Conservation (phyloP, 2,888 invertebrate genomes). For the Leptopterna dolabrata region DNA sequence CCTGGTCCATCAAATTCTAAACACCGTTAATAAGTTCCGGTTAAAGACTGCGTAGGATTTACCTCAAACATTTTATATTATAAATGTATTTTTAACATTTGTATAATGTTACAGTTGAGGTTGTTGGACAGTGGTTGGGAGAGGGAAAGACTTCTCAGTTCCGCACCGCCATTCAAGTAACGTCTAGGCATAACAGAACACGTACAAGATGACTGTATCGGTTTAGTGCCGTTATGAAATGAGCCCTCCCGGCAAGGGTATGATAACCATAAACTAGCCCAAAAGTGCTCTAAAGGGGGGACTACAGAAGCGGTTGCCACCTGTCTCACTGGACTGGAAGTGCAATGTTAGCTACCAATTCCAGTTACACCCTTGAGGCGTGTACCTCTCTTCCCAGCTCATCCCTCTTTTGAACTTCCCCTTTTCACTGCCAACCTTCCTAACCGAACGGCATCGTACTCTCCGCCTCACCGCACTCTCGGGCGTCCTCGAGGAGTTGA, state of each 20-base stretch:
- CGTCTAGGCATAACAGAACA: background rate
- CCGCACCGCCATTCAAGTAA: background rate
- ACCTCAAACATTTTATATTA: no score
- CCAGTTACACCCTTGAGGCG: slow-evolving; percentile 28
- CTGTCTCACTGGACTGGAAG: slow-evolving; percentile 35
- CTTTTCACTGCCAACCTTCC: background rate
- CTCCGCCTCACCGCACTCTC: background rate
- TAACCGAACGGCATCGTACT: background rate
- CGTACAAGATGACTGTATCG: background rate
- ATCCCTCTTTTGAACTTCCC: background rate
- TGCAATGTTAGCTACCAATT: slow-evolving; percentile 29
- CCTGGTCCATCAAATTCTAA: no score
- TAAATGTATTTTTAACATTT: no score
- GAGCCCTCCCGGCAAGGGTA: slow-evolving; percentile 18
- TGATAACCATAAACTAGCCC: slow-evolving; percentile 43
- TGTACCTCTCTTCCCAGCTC: background rate
- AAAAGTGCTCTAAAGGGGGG: slow-evolving; percentile 41
- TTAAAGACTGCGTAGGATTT: no score
- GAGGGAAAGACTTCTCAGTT: background rate
- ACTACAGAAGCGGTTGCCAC: background rate
- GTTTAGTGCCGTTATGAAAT: slow-evolving; percentile 41
- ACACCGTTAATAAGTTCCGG: no score
- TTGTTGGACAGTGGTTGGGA: background rate
- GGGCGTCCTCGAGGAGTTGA: background rate
- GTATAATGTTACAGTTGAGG: background rate